These are phyloP conservation scores for Campoplex capitator DNA, from an alignment of 2,888 invertebrate genomes.

Conservation along the genomic window DNA sequence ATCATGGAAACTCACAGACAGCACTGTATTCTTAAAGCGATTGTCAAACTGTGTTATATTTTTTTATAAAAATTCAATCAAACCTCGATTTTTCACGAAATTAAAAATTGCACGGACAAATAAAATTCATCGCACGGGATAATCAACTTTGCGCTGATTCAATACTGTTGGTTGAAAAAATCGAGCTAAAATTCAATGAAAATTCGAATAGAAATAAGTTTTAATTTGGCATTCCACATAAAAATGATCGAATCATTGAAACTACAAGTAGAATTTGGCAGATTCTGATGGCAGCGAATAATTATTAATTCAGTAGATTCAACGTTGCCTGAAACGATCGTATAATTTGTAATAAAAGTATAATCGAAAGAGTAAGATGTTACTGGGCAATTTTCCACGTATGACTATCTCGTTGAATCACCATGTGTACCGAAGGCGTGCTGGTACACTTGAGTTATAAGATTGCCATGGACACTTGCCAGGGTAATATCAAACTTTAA, in stretches of 20 bases:
- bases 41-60: neutral
- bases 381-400: constrained; percentile 13
- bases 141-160: neutral
- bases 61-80: neutral
- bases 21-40: neutral
- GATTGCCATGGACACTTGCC: constrained; percentile 82
- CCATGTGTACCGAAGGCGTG: constrained; percentile 47
- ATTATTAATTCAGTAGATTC: neutral
- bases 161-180: neutral
- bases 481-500: constrained; percentile 82
- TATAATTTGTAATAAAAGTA: constrained; percentile 16
- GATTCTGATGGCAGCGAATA: neutral
- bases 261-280: neutral
- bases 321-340: neutral
- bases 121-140: neutral
- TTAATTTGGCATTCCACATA: neutral
- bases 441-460: constrained; percentile 80
- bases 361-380: constrained; percentile 5
- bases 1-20: neutral
- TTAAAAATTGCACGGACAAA: neutral
- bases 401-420: constrained; percentile 22
- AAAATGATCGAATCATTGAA: neutral
- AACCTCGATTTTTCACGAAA: neutral
- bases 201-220: neutral
- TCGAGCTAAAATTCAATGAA: neutral